Evolutionary conservation across 2,888 invertebrate genomes (phyloP).

Genomic region (Drosophila colorata): DNA sequence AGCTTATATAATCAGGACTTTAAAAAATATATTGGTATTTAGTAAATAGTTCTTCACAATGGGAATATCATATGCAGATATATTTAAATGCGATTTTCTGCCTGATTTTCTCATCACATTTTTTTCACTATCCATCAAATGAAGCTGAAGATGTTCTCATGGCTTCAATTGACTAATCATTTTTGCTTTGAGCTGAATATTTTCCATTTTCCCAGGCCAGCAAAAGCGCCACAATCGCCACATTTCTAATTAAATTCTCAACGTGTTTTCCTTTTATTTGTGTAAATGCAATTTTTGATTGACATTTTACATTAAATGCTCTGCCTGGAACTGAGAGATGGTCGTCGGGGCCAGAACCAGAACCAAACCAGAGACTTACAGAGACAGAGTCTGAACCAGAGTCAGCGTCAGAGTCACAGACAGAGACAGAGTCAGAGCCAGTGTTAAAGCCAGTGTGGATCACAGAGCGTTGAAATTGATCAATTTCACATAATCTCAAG

Average conservation of each 20-base stretch:
- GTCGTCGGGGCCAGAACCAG: constrained; percentile 8
- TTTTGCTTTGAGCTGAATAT: constrained; percentile 29
- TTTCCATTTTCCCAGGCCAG: constrained; percentile 66
- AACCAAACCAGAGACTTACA: constrained; percentile 15
- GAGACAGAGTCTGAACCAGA: constrained; percentile 5
- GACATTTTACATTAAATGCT: constrained; percentile 82
- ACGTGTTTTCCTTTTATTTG: constrained; percentile 61
- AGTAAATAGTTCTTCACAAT: too few species aligned
- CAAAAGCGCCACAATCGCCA: constrained; percentile 31
- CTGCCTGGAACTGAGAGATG: constrained; percentile 14
- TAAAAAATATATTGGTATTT: too few species aligned
- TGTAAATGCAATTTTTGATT: constrained; percentile 75
- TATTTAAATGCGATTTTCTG: neutral
- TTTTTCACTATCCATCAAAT: constrained; percentile 4
- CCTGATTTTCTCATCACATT: neutral
- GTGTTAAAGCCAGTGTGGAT: constrained; percentile 23
- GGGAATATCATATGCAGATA: too few species aligned
- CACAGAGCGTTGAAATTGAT: constrained; percentile 83
- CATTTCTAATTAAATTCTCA: constrained; percentile 79
- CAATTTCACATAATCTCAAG: constrained; percentile 83
- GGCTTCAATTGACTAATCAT: constrained; percentile 64
- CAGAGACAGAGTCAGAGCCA: neutral
- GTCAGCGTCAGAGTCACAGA: neutral
- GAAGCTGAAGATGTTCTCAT: constrained; percentile 28
- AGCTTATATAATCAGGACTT: too few species aligned